Conservation (phyloP, 2,797 vertebrate species). For the Melopsittacus undulatus region DNA sequence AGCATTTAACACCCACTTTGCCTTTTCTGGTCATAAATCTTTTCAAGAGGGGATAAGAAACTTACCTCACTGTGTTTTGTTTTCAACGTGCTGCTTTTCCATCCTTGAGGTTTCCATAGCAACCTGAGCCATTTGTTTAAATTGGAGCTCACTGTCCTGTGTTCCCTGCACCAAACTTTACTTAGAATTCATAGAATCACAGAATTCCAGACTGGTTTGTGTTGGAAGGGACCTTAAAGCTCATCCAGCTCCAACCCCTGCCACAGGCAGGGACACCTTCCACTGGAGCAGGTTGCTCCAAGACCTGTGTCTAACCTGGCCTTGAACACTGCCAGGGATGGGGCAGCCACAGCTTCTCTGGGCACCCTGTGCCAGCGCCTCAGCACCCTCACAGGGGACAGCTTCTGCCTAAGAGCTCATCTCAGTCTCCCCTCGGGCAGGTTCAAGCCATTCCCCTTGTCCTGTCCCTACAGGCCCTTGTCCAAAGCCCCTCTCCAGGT, state of each 20-base stretch:
- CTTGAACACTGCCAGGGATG: neutral
- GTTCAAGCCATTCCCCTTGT: neutral
- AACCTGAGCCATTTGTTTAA: constrained; percentile 58
- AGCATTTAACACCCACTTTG: constrained; percentile 58
- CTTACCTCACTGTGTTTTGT: constrained; percentile 36
- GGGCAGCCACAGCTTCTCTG: neutral
- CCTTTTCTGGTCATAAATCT: constrained; percentile 74
- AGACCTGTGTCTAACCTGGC: neutral
- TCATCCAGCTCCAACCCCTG: neutral
- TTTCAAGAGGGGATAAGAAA: constrained; percentile 44
- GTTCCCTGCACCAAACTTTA: neutral
- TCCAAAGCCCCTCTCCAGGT: neutral
- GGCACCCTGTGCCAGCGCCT: neutral
- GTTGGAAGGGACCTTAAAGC: neutral
- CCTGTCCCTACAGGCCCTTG: neutral
- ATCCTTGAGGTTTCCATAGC: constrained; percentile 63
- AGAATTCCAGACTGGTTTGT: neutral
- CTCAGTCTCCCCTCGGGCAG: neutral
- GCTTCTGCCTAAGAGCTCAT: neutral
- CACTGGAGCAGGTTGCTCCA: neutral
- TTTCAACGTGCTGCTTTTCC: constrained; percentile 48
- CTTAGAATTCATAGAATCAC: neutral
- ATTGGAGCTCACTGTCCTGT: neutral
- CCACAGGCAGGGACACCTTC: neutral
- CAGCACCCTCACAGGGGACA: neutral